Conservation (phyloP, 2,797 vertebrate genomes). For the Brachyrhaphis roseni region DNA sequence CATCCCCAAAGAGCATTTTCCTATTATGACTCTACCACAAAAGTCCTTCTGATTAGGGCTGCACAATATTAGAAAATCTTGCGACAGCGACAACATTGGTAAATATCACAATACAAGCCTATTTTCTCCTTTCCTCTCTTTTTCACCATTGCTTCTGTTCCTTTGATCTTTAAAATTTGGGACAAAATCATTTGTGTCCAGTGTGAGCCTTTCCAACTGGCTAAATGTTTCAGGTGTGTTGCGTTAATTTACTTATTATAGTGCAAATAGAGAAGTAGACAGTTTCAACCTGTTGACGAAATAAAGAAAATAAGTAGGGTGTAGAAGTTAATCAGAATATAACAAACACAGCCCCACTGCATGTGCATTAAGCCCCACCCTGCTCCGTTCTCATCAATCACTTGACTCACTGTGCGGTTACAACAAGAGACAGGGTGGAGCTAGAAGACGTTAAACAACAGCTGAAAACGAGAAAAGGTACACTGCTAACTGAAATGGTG, state of each 20-base stretch:
- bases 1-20: not conserved
- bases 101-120: not conserved
- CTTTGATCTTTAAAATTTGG: not conserved
- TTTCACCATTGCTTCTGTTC: not conserved
- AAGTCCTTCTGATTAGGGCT: not conserved
- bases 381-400: too few species aligned
- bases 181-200: not conserved
- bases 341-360: too few species aligned
- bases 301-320: not conserved
- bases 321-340: too few species aligned
- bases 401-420: too few species aligned
- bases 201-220: not conserved
- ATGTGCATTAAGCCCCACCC: too few species aligned
- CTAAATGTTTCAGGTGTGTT: not conserved
- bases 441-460: too few species aligned
- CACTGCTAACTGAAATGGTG: too few species aligned
- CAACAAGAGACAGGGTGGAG: too few species aligned
- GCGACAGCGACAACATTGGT: not conserved
- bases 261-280: too few species aligned
- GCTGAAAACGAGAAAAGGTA: too few species aligned
- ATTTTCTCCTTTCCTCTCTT: not conserved
- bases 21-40: not conserved
- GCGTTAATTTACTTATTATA: too few species aligned
- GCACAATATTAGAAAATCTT: not conserved
- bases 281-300: too few species aligned